phyloP scores from a whole-genome alignment of 2,888 invertebrate species.

The Agrenia bidenticulata region DNA sequence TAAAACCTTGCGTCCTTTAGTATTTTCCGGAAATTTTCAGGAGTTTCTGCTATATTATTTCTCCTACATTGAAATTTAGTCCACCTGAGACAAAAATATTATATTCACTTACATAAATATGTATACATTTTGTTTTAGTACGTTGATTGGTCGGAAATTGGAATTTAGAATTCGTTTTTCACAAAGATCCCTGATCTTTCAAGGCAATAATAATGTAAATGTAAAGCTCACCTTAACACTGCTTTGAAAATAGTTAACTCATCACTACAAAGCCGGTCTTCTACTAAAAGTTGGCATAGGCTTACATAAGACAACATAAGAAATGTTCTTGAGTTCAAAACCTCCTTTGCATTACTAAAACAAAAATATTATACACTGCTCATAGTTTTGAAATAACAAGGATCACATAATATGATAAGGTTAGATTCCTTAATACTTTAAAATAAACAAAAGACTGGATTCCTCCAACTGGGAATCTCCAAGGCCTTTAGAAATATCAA shows the following conservation, averaged over 20 bases:
- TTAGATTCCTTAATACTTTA: background rate
- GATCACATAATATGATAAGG: background rate
- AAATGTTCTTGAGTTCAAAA: background rate
- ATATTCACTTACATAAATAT: too few species aligned
- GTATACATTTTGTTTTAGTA: too few species aligned
- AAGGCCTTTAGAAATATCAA: slow-evolving; percentile 2
- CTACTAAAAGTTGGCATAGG: slow-evolving; percentile 2
- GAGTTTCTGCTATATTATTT: slow-evolving; percentile 7
- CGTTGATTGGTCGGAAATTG: too few species aligned
- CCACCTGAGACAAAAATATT: too few species aligned
- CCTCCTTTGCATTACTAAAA: slow-evolving; percentile 7
- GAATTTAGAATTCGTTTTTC: too few species aligned
- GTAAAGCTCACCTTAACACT: slow-evolving; percentile 6
- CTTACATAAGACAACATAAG: background rate
- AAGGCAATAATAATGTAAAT: too few species aligned
- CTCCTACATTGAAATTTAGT: slow-evolving; percentile 17
- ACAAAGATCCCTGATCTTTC: too few species aligned
- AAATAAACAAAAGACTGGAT: slow-evolving; percentile 9
- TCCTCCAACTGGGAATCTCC: slow-evolving; percentile 5
- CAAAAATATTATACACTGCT: too few species aligned
- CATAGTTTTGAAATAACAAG: background rate
- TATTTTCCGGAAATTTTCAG: slow-evolving; percentile 20
- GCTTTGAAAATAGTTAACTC: slow-evolving; percentile 11
- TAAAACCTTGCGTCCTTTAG: slow-evolving; percentile 19
- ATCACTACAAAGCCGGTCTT: background rate